Percentiles rank a stretch among this genome's conserved stretches.
These are phyloP conservation scores for Amphimallon solstitiale DNA, from an alignment of 2,888 invertebrate species.

Conservation along the genomic window DNA sequence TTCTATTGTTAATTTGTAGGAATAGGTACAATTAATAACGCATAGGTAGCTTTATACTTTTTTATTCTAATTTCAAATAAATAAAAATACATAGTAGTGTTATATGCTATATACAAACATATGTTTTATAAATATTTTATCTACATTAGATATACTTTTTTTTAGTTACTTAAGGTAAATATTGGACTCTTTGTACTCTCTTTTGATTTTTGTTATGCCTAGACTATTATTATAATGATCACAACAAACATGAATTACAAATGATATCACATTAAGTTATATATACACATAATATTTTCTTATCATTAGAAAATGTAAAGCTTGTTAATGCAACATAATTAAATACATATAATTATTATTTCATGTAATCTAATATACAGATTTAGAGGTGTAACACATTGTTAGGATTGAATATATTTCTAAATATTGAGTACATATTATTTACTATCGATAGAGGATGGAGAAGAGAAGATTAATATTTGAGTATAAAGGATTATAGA, in stretches of 20 bases:
- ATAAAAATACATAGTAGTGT: too few species aligned
- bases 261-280: conserved; percentile 29
- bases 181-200: conserved; percentile 17
- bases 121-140: not conserved
- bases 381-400: too few species aligned
- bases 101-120: not conserved
- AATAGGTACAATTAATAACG: too few species aligned
- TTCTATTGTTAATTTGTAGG: too few species aligned
- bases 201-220: conserved; percentile 11
- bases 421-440: too few species aligned
- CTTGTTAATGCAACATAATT: conserved; percentile 15
- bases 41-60: too few species aligned
- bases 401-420: too few species aligned
- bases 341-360: conserved; percentile 14
- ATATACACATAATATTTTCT: conserved; percentile 11
- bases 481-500: too few species aligned
- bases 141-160: not conserved
- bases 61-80: too few species aligned
- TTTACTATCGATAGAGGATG: too few species aligned
- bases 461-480: too few species aligned
- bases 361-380: not conserved
- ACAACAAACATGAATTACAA: conserved; percentile 8
- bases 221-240: conserved; percentile 13
- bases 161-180: conserved; percentile 2
- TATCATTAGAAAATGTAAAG: not conserved